Evolutionary conservation across 2,113 vertebrate species (phyloP), one percentile per base, ranked within the genome.

Genomic region (Oncorhynchus nerka): DNA sequence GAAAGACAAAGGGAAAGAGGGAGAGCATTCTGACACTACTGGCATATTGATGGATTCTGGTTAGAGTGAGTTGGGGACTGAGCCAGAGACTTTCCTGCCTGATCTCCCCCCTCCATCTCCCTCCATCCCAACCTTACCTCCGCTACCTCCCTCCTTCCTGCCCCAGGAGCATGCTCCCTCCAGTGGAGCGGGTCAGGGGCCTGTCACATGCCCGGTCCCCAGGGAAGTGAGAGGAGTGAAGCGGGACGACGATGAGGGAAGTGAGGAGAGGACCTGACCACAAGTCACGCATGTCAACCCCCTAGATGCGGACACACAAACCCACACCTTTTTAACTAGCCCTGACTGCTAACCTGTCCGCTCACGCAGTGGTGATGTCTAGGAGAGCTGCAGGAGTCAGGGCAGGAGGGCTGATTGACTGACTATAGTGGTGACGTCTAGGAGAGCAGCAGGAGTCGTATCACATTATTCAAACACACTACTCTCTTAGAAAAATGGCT

Each of bases 31-130:
- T 22, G 59, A 22, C 20, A 7, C 5, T 61, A 15, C 59, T 7
- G 59, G 6, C 59, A 61, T 61, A 61, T 61, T 61, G n/a, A 61
- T 61, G 59, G 19, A 22, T 61, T n/a, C 59, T 1, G 49, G 49
- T 51, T 51, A 80, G 81, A 79, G 84, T 76, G 80, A 79, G 71
- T 13, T 79, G 82, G 45, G 55, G 22, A 62, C 75, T n/a, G 24
- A 57, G 49, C 22, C 48, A 57, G 22, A 57, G 34, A 39, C 49
- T 51, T 15, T 51, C 49, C 2, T 13, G 7, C 34, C 34, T 39
- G 6, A 13, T 13, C 49, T 16, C 12, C 15, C 49, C 12, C 49
- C 11, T 2, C 2, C 49, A 9, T 11, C 39, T 11, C 39, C 8
- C 39, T 45, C 39, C 8, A 9, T 45, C 39, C 8, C 39, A 9